Evolutionary conservation across 1,140 invertebrate species (phyloP).

Genomic region (Drosophila miranda): DNA sequence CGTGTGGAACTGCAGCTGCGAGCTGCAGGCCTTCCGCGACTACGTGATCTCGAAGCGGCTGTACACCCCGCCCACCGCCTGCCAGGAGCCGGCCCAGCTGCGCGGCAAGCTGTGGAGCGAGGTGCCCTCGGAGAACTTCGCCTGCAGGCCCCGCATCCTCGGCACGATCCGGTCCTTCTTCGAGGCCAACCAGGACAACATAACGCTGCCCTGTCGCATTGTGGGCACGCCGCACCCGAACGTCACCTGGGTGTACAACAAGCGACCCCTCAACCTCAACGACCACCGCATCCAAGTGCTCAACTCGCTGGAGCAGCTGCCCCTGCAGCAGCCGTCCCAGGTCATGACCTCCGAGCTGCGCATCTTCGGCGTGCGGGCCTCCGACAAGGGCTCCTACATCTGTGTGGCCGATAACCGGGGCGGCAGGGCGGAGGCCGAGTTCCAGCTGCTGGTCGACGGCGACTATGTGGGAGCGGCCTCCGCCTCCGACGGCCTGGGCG

Average conservation of each 20-base stretch:
- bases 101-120: slow-evolving; percentile 88
- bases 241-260: slow-evolving; percentile 89
- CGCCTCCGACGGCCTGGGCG: slow-evolving; percentile 72
- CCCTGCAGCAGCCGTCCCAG: slow-evolving; percentile 24
- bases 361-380: slow-evolving; percentile 86
- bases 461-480: slow-evolving; percentile 82
- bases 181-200: slow-evolving; percentile 86
- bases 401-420: slow-evolving; percentile 93
- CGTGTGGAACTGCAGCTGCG: slow-evolving; percentile 94
- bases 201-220: slow-evolving; percentile 90
- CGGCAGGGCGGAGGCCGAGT: slow-evolving; percentile 88
- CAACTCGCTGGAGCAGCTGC: slow-evolving; percentile 58
- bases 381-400: slow-evolving; percentile 94
- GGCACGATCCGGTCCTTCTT: slow-evolving; percentile 84
- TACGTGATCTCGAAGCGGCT: slow-evolving; percentile 89
- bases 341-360: slow-evolving; percentile 85
- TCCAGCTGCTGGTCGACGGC: slow-evolving; percentile 86
- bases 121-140: slow-evolving; percentile 88
- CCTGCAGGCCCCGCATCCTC: slow-evolving; percentile 90
- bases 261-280: slow-evolving; percentile 83
- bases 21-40: slow-evolving; percentile 89
- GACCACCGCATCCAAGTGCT: slow-evolving; percentile 83
- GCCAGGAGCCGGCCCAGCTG: slow-evolving; percentile 87
- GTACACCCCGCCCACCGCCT: slow-evolving; percentile 88
- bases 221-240: slow-evolving; percentile 89